These are phyloP conservation scores for Prenolepis imparis DNA, from an alignment of 2,888 invertebrate genomes.

Conservation along the genomic window DNA sequence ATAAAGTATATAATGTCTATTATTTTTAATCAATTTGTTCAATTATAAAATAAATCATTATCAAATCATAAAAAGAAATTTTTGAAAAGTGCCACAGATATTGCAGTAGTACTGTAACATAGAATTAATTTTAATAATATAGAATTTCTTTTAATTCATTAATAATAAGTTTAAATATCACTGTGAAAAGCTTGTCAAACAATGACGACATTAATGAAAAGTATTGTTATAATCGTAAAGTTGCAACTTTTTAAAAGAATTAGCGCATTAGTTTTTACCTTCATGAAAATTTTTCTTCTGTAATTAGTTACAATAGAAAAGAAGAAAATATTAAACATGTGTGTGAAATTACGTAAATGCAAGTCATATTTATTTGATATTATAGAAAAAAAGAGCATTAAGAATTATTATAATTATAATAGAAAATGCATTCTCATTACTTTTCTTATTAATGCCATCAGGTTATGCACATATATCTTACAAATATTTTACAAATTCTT, in stretches of 20 bases:
- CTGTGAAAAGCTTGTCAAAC: slow-evolving; percentile 4
- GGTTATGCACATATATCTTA: slow-evolving; percentile 2
- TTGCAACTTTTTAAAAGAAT: background rate
- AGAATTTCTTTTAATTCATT: slow-evolving; percentile 11
- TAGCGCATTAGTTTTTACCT: no score
- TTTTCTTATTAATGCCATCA: slow-evolving; percentile 12
- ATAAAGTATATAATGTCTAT: background rate
- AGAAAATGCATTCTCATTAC: background rate
- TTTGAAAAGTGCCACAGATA: background rate
- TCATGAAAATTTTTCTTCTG: background rate
- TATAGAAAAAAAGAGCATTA: background rate
- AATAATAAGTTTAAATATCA: background rate
- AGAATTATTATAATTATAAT: background rate
- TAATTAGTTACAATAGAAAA: background rate
- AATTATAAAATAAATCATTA: slow-evolving; percentile 19
- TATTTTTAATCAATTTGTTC: background rate
- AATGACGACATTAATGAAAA: slow-evolving; percentile 7
- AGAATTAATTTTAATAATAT: background rate
- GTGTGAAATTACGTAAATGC: background rate
- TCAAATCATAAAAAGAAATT: slow-evolving; percentile 4
- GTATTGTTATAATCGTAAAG: background rate
- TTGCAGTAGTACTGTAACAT: slow-evolving; percentile 1
- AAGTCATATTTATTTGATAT: background rate
- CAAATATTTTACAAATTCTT: slow-evolving; percentile 4
- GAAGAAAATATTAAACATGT: background rate